Evolutionary conservation across 2,888 invertebrate genomes (phyloP).

Genomic region (Odontocolon sp.): DNA sequence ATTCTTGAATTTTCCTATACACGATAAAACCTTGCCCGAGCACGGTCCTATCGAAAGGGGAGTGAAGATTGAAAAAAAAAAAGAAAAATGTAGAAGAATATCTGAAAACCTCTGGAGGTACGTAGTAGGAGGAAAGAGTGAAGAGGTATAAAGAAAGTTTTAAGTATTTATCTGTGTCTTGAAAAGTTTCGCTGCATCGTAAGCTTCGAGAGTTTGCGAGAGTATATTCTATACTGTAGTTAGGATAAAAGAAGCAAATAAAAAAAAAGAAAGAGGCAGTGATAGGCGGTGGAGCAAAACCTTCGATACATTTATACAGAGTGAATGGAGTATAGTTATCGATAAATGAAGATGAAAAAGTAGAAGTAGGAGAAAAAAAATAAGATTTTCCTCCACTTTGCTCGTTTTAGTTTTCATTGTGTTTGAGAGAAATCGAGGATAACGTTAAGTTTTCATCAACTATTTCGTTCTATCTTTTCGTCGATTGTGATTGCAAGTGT

Average conservation of each 20-base stretch:
- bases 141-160: slow-evolving; percentile 55
- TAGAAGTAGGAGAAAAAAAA: slow-evolving; percentile 6
- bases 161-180: slow-evolving; percentile 61
- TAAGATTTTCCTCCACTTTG: background rate
- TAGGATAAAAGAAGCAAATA: slow-evolving; percentile 30
- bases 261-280: slow-evolving; percentile 7
- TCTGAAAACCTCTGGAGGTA: slow-evolving; percentile 29
- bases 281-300: slow-evolving; percentile 46
- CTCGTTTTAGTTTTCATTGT: background rate
- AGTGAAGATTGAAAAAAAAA: slow-evolving; percentile 43
- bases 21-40: slow-evolving; percentile 1
- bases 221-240: slow-evolving; percentile 54
- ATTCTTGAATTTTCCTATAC: slow-evolving; percentile 40
- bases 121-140: slow-evolving; percentile 18
- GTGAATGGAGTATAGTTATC: slow-evolving; percentile 42
- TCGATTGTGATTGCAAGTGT: slow-evolving; percentile 6
- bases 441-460: slow-evolving; percentile 27
- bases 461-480: slow-evolving; percentile 26
- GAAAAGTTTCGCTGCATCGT: slow-evolving; percentile 54
- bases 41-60: slow-evolving; percentile 5
- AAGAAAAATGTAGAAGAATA: slow-evolving; percentile 32
- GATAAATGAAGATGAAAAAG: slow-evolving; percentile 37
- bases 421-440: slow-evolving; percentile 15
- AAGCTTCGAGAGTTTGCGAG: slow-evolving; percentile 53
- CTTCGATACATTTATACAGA: slow-evolving; percentile 42